Conservation (phyloP, 2,888 invertebrate species). For the Thecophora atra region DNA sequence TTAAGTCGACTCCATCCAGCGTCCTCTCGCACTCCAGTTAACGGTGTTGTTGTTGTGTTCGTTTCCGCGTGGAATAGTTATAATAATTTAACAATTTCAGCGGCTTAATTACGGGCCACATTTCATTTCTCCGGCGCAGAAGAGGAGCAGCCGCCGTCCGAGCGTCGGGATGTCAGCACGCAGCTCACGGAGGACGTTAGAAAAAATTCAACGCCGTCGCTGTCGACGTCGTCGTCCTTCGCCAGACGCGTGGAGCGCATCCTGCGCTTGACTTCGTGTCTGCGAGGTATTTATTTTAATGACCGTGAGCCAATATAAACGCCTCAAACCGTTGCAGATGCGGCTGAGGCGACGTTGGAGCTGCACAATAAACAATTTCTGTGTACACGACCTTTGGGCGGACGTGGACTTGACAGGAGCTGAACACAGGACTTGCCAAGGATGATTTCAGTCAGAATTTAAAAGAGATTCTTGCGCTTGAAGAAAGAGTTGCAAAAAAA, state of each 20-base stretch:
- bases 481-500: too few relatives aligned
- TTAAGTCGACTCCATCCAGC: constrained; percentile 53
- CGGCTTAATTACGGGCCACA: constrained; percentile 65
- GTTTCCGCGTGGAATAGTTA: constrained; percentile 47
- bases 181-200: constrained; percentile 34
- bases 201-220: too few relatives aligned
- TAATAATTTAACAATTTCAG: constrained; percentile 65
- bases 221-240: background rate
- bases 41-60: background rate
- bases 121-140: constrained; percentile 58
- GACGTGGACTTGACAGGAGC: background rate
- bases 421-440: too few relatives aligned
- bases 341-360: background rate
- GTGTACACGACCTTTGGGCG: constrained; percentile 19
- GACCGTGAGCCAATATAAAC: constrained; percentile 39
- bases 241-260: background rate
- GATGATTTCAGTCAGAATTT: too few relatives aligned
- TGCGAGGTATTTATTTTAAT: constrained; percentile 36
- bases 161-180: constrained; percentile 38
- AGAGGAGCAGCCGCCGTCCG: constrained; percentile 38
- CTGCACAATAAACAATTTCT: constrained; percentile 40
- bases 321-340: constrained; percentile 2
- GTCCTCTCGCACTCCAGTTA: constrained; percentile 25
- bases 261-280: constrained; percentile 3
- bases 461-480: too few relatives aligned